Evolutionary conservation across 2,113 vertebrate species (phyloP), one percentile per base, ranked within the genome.

Genomic region (Henicopernis longicauda): DNA sequence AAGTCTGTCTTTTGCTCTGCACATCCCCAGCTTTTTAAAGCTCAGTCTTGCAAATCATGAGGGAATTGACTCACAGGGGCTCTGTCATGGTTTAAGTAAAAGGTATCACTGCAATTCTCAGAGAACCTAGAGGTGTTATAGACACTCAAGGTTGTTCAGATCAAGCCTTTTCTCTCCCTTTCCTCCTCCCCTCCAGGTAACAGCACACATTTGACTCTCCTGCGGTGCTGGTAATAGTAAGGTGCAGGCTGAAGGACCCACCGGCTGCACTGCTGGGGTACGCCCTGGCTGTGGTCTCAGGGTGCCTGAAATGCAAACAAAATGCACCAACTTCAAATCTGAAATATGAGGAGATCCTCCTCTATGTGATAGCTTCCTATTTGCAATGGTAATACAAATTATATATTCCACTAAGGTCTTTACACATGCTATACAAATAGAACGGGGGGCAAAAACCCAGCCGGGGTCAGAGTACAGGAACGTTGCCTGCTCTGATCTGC

Each of bases 401-500:
- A 38, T 29, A 4, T 44, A 31, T 44, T 89, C 55, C 62, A 63
- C 42, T 63, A 74, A 57, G 67, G 54, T 26, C n/a, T 67, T 44
- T 26, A 74, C 8, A 13, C 36, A 27, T 26, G 42, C 49, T 74
- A 16, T 19, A 50, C 16, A 69, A 55, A 62, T 20, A 40, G 73
- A 89, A 66, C 49, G 21, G 3, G 8, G 7, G 4, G 2, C 2
- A 27, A 9, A 40, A 45, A 1, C 8, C 18, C 61, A 62, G 16
- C 55, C 1, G 0, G n/a, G 36, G 32, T 62, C 55, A 76, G 59
- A 66, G n/a, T 26, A 29, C 15, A 29, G 25, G 40, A 61, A 26
- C 15, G 7, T 67, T 2, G 1, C 47, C 16, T 0, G 2, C 67
- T 66, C 73, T 34, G n/a, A 44, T 49, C 61, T 0, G 1, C 19